A percentile compares a stretch with the other conserved stretches of the same genome.
phyloP scores from a whole-genome alignment of 1,140 invertebrate genomes.

The Oncopodura yosiiana region DNA sequence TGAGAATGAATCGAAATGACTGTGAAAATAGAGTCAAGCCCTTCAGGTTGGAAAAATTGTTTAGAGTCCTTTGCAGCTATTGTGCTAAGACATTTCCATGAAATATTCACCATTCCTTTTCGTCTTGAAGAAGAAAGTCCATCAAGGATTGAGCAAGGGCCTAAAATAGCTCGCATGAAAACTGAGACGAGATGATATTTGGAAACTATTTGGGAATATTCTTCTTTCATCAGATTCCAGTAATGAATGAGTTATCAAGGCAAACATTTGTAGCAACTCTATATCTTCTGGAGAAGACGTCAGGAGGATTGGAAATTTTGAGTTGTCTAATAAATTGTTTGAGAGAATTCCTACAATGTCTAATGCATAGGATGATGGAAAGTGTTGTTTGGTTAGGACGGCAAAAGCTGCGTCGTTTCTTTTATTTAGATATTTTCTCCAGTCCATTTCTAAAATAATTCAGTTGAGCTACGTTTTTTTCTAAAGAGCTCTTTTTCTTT shows the following conservation, averaged over 20 bases:
- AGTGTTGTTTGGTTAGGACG: no score
- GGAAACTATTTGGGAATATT: not conserved
- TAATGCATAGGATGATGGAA: no score
- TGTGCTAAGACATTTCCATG: not conserved
- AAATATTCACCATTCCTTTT: not conserved
- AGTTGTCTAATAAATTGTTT: not conserved
- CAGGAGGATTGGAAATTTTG: not conserved
- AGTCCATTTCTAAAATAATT: no score
- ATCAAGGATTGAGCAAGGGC: not conserved
- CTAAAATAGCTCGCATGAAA: not conserved
- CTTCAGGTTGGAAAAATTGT: not conserved
- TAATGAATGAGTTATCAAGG: not conserved
- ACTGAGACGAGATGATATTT: slow-evolving; percentile 3
- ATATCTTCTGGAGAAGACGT: slow-evolving; percentile 8
- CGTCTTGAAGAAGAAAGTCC: not conserved
- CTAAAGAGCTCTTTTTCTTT: no score
- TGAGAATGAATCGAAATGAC: not conserved
- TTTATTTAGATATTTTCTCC: no score
- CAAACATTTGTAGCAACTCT: slow-evolving; percentile 10
- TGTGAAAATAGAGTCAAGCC: not conserved
- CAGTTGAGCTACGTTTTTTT: no score
- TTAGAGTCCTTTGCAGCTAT: not conserved
- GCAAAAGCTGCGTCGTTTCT: no score
- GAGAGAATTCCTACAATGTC: slow-evolving; percentile 3
- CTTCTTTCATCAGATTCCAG: not conserved